Evolutionary conservation across 2,113 vertebrate species (phyloP), one percentile per base, ranked within the genome.

Genomic region (Larimichthys crocea): DNA sequence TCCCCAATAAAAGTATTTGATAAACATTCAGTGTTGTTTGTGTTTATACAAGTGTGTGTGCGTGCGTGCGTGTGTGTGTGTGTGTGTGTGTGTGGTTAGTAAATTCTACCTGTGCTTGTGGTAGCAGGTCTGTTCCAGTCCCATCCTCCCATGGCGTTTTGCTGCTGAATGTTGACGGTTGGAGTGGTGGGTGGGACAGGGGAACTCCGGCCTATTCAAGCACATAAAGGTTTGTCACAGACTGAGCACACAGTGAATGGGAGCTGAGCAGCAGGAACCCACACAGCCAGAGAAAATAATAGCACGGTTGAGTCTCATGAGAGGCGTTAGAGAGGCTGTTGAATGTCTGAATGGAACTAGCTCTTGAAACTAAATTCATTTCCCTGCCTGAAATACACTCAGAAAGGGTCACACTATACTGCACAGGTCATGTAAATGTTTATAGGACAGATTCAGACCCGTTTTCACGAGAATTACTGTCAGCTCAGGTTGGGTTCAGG

Each of bases 161-260:
- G 96, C 75, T 99, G 97, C 75, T 99, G 97, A 90, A 99, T 96
- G 89, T 97, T 98, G 86, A 99, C 97, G 0, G 96, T 96, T 31
- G 98, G 97, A 16, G 96, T 96, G 84, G 93, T 89, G 0, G 97
- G 96, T 29, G 96, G 95, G 83, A 94, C 93, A 0, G 95, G 95
- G 19, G 95, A 96, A 83, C 92, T 94, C 64, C 94, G 93, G 48
- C 95, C 95, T 96, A 64, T 61, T 84, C 63, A 55, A 82, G 65
- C 61, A 90, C 53, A 92, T 3, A 35, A 69, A 77, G 17, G 61
- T 82, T 55, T 29, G 69, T 80, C 66, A 71, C 17, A 52, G n/a
- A 52, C 17, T 4, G 69, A 88, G n/a, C 42, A 40, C 31, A 82
- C 17, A 22, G 53, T 62, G 10, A 80, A 79, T 64, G 50, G 31